Evolutionary conservation across 1,140 invertebrate species (phyloP).

Genomic region (Marisa cornuarietis): DNA sequence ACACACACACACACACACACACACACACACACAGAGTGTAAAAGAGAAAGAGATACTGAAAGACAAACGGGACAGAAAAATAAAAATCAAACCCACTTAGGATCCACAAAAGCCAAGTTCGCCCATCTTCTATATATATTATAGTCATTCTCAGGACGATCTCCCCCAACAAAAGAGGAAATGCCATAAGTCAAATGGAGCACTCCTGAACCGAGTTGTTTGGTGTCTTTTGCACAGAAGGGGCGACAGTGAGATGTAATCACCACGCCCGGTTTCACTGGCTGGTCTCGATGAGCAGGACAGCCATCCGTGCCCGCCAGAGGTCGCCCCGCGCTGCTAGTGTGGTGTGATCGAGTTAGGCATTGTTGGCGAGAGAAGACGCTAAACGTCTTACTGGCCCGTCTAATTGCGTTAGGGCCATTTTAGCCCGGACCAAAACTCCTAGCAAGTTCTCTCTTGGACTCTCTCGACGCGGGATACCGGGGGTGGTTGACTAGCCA

Average conservation of each 20-base stretch:
- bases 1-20: too few species aligned
- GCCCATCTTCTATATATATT: neutral
- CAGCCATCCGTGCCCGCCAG: neutral
- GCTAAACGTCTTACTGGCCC: constrained; percentile 10
- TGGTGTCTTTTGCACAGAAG: neutral
- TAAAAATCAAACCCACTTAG: neutral
- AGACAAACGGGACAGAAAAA: constrained; percentile 6
- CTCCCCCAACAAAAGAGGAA: neutral
- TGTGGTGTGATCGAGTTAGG: constrained; percentile 8
- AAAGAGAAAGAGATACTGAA: neutral
- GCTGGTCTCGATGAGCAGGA: neutral
- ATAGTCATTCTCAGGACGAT: neutral
- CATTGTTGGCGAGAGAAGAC: constrained; percentile 9
- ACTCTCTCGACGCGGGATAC: neutral
- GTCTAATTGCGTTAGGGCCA: constrained; percentile 3
- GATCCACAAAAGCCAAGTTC: neutral
- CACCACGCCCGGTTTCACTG: neutral
- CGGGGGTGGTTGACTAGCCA: neutral
- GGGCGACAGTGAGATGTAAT: neutral
- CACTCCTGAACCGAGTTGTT: neutral
- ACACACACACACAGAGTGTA: too few species aligned
- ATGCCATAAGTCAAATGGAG: neutral
- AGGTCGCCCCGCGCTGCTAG: neutral
- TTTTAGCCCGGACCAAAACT: constrained; percentile 7
- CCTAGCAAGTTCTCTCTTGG: neutral